A percentile compares a stretch with the other conserved stretches of the same genome.
phyloP scores from a whole-genome alignment of 1,140 invertebrate genomes.

The Papilio polyxenes region DNA sequence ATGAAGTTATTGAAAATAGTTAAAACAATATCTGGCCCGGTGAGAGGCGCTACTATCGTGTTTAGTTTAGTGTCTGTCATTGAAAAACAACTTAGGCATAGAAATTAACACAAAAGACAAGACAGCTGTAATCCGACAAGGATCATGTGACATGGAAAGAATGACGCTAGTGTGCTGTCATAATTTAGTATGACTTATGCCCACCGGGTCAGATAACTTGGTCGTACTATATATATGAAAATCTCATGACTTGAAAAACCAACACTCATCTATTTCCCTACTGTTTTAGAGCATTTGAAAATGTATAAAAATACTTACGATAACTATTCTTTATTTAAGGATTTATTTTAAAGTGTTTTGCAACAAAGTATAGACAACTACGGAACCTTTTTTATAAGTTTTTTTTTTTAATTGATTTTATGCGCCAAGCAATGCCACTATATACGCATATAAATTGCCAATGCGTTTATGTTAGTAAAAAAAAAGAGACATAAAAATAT shows the following conservation, averaged over 20 bases:
- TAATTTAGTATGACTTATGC: too few relatives aligned
- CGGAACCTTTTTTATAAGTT: too few relatives aligned
- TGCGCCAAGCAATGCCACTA: constrained; percentile 2
- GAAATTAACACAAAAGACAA: too few relatives aligned
- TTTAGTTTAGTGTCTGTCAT: too few relatives aligned
- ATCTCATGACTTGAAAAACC: background rate
- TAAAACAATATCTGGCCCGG: background rate
- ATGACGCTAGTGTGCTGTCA: too few relatives aligned
- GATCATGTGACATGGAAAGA: too few relatives aligned
- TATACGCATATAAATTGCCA: background rate
- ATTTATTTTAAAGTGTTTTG: too few relatives aligned
- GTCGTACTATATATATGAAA: background rate
- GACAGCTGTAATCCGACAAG: too few relatives aligned
- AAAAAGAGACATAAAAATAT: too few relatives aligned
- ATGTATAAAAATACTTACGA: constrained; percentile 27
- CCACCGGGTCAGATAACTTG: too few relatives aligned
- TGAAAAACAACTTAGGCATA: too few relatives aligned
- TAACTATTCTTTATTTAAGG: background rate
- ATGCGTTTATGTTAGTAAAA: too few relatives aligned
- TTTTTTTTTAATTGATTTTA: background rate
- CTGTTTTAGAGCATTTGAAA: constrained; percentile 7
- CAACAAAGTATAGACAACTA: background rate
- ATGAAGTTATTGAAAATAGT: background rate
- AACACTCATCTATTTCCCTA: background rate
- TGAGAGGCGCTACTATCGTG: background rate